Evolutionary conservation across 2,113 vertebrate genomes (phyloP).

Genomic region (Xerus inauris): DNA sequence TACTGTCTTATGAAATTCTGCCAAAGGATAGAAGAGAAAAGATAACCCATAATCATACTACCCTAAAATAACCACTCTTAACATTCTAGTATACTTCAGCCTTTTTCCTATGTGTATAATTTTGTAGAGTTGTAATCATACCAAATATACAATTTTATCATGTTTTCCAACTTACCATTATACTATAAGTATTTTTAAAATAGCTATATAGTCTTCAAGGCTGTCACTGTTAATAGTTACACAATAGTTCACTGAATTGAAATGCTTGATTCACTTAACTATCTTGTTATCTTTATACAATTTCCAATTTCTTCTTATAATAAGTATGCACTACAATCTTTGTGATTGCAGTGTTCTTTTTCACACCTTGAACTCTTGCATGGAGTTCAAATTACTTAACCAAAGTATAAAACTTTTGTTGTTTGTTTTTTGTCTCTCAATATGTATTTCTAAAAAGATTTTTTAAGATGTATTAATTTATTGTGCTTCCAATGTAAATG

Average conservation of each 20-base stretch:
- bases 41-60: slow-evolving; percentile 51
- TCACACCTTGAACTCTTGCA: neutral
- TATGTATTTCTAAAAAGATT: neutral
- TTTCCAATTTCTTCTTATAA: neutral
- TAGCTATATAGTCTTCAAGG: neutral
- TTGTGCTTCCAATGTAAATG: neutral
- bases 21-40: slow-evolving; percentile 54
- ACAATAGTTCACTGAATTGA: slow-evolving; percentile 22
- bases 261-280: slow-evolving; percentile 17
- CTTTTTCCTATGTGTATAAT: slow-evolving; percentile 33
- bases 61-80: slow-evolving; percentile 55
- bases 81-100: neutral
- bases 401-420: neutral
- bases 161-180: slow-evolving; percentile 50
- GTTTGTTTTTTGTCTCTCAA: neutral
- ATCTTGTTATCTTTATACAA: neutral
- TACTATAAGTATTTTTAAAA: slow-evolving; percentile 27
- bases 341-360: neutral
- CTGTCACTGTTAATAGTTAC: neutral
- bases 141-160: slow-evolving; percentile 15
- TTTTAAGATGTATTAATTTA: neutral
- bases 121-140: slow-evolving; percentile 63
- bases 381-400: neutral
- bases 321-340: neutral
- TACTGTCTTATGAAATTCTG: slow-evolving; percentile 54